Evolutionary conservation across 2,113 vertebrate species (phyloP), one percentile per base, ranked within the genome.

Genomic region (Amblyopsis rosae): DNA sequence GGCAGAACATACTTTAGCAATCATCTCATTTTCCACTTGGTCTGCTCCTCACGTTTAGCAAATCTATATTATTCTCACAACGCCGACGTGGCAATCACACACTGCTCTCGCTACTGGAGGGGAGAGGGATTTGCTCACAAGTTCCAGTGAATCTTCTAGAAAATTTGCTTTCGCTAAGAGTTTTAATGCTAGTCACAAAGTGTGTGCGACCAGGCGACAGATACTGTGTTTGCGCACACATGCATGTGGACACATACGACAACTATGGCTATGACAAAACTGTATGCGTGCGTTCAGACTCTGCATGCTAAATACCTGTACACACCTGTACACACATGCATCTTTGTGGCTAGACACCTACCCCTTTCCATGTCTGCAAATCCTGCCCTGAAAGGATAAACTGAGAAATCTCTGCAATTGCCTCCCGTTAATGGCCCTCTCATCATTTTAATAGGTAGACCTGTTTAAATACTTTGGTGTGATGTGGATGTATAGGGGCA

Each of bases 21-120:
- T 85, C 85, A 86, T 83, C 82, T 86, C 67, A 80, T 84, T 89
- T 89, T 83, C 85, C 85, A 87, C 77, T 84, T 16, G 68, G 77
- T 72, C 82, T 82, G 79, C 76, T 49, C 60, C 74, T 83, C 77
- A 83, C 67, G 49, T 77, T 72, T 67, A 49, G 35, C 70, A 69
- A 69, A 84, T 86, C 76, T 82, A 69, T 86, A 83, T 84, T 81
- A 82, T 82, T 84, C 56, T 86, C 83, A 82, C 74, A 73, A 73
- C 67, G 77, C 71, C 73, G 70, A 77, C 71, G 79, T 60, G 67
- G 73, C 67, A 68, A 73, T 83, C 70, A 54, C 62, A 26, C 26
- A 26, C 26, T 26, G 67, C 78, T 72, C 59, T 16, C 74, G 73
- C 66, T 67, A 70, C 69, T 41, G n/a, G 59, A 73, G 47, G 77